Base-by-base conservation (phyloP, 1,140 invertebrate species). In the Drosophila lacteicornis region DNA sequence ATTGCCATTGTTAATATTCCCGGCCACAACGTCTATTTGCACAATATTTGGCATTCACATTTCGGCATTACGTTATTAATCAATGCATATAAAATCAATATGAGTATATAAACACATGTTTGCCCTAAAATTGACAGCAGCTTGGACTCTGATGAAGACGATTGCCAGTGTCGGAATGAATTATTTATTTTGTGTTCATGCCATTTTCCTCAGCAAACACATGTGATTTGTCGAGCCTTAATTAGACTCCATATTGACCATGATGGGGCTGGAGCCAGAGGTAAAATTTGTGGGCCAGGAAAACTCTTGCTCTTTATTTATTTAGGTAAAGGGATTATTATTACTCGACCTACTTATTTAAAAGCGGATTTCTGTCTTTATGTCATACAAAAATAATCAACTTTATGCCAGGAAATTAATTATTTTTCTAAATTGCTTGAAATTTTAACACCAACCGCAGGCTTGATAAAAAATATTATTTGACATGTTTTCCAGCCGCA, bases 121-220 rank as follows among this genome's bases (percentile, higher is more conserved):
- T 86, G 55, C 79, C 80, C 50, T 40, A 55, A 42, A 46, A 55
- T 30, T 40, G 66, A 55, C 75, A 67, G 33, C 55, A 69, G 17
- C 25, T 15, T 40, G 56, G 49, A 65, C 53, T 46, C 17, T 59
- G 43, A 51, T 40, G 62, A 19, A 53, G 38, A 36, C 30, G 27
- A 38, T 12, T 38, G 36, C 12, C 19, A 66, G 33, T 55, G 30
- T 38, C 38, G 40, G 65, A 79, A 83, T 79, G 76, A 83, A 84
- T 83, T 83, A 83, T 83, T 83, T 83, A 83, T 83, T 83, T 80
- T 75, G 65, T 51, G 59, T 61, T 69, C 43, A 49, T 82, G 43
- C 42, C 75, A 61, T 62, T 51, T 69, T 69, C 49, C 57, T 75
- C 17, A 22, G 40, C 46, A 82, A 82, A 82, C 71, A 79, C 40